phyloP scores from a whole-genome alignment of 2,113 vertebrate species.

The Coptodon bakossiorum region DNA sequence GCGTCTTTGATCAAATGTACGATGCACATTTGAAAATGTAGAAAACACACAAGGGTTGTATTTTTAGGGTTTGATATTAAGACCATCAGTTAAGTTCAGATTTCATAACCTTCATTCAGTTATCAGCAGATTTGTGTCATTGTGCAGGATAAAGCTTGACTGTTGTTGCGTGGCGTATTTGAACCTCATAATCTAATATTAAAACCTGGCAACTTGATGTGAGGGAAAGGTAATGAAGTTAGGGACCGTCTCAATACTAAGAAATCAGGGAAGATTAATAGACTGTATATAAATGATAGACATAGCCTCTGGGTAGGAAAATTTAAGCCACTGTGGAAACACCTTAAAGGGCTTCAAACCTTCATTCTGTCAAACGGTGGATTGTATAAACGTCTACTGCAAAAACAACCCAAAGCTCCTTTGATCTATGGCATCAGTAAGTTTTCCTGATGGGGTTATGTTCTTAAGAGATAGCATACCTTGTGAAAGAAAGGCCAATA shows the following conservation, averaged over 20 bases:
- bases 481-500: background rate
- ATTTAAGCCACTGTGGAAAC: background rate
- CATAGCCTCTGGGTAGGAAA: background rate
- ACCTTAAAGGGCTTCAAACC: background rate
- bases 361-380: background rate
- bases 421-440: background rate
- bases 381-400: background rate
- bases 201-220: background rate
- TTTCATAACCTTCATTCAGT: background rate
- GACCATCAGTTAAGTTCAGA: background rate
- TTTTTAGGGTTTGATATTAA: background rate
- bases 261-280: background rate
- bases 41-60: background rate
- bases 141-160: background rate
- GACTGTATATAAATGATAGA: background rate
- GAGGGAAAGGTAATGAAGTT: background rate
- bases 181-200: background rate
- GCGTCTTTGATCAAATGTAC: background rate
- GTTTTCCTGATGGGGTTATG: background rate
- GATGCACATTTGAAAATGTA: background rate
- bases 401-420: background rate
- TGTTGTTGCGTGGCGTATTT: background rate
- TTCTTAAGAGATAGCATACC: background rate
- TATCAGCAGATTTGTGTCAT: background rate
- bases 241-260: background rate